Evolutionary conservation across 2,888 invertebrate species (phyloP), one percentile per base, ranked within the genome.

Genomic region (Drosophila hamatofila): DNA sequence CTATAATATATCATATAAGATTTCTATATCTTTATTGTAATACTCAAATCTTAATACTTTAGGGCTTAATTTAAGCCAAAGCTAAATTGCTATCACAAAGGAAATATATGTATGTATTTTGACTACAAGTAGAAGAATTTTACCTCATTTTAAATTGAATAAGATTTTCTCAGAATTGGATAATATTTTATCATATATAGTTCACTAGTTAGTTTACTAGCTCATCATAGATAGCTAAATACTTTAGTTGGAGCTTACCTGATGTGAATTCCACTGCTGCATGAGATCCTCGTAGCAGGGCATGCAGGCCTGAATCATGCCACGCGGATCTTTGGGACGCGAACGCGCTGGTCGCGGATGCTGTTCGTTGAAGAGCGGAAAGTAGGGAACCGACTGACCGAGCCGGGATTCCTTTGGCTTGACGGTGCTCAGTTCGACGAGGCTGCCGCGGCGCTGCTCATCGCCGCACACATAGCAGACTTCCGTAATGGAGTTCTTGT

Each of bases 391-490:
- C 83, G 94, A 94, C 60, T 92, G 88, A 2, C 88, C 83, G n/a
- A 81, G 79, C 60, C 88, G 76, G 3, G 81, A 78, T 57, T 92
- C 92, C 92, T 95, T 95, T 16, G 95, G 94, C 90, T 94, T 94
- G 83, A 94, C 94, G 39, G 95, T 95, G 91, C 94, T 94, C 67
- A 95, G 93, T 90, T 96, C 96, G 90, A 95, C 95, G 33, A 97
- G 94, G 77, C 97, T 96, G 76, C 97, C 97, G 65, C 97, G 95
- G 81, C 96, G 95, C 93, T 96, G 96, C 93, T 97, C 97, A 92
- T 97, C 97, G 23, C 97, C 97, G 93, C 97, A 97, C 18, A 97
- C 96, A 93, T 97, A 97, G 93, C 97, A 97, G 59, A 97, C 97
- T 93, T 97, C 97, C 25, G 97, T 97, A 83, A 96, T 95, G 16